phyloP scores from a whole-genome alignment of 2,797 vertebrate genomes.

The Melanotaenia pygmaea region DNA sequence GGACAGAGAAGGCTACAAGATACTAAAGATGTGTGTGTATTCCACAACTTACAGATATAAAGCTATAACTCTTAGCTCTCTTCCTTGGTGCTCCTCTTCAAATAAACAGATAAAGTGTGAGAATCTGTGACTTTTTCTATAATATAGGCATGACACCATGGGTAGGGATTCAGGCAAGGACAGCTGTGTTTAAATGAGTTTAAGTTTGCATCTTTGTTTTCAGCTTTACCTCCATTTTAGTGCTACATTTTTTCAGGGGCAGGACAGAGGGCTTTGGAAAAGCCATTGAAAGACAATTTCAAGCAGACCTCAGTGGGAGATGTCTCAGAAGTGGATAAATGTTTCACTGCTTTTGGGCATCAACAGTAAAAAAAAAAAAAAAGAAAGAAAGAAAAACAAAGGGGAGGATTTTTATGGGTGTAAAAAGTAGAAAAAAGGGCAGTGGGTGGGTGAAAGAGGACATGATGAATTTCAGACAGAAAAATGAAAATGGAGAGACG shows the following conservation, averaged over 20 bases:
- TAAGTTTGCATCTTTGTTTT: constrained; percentile 36
- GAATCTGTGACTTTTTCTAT: constrained; percentile 8
- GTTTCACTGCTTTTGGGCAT: constrained; percentile 55
- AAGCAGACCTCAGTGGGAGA: constrained; percentile 18
- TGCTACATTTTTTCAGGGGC: constrained; percentile 28
- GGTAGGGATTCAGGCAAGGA: background rate
- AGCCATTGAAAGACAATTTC: constrained; percentile 60
- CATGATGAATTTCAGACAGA: constrained; percentile 36
- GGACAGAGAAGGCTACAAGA: too few species aligned
- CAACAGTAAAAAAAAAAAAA: constrained; percentile 30
- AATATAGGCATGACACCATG: background rate
- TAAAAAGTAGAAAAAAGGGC: constrained; percentile 35
- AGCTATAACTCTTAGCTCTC: background rate
- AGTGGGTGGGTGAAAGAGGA: constrained; percentile 21
- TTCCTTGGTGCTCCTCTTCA: background rate
- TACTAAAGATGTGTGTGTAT: background rate
- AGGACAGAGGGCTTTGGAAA: constrained; percentile 25
- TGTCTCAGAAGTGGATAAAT: constrained; percentile 58
- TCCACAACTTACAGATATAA: too few species aligned
- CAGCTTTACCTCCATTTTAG: constrained; percentile 13
- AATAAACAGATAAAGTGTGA: background rate
- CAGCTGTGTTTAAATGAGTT: constrained; percentile 22
- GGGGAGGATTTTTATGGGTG: constrained; percentile 32
- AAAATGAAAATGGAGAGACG: constrained; percentile 35
- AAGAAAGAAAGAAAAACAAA: background rate